A percentile compares a stretch with the other conserved stretches of the same genome.
These are phyloP conservation scores for Epinephelus awoara DNA, from an alignment of 2,797 vertebrate species.

Conservation along the genomic window DNA sequence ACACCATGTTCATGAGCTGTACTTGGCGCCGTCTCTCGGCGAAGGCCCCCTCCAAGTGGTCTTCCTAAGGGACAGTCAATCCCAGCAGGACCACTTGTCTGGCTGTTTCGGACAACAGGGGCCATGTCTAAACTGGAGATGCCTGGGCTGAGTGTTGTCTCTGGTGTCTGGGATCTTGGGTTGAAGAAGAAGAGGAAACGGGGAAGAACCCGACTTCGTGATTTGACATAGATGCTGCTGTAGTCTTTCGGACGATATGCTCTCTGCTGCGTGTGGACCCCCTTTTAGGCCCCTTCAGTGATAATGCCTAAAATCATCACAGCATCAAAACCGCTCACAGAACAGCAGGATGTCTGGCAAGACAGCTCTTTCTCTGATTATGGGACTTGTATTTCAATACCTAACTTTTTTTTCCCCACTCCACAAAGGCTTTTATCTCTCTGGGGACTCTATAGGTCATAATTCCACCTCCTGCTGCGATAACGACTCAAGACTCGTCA, in stretches of 20 bases:
- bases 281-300: not conserved
- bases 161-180: not conserved
- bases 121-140: slow-evolving; percentile 5
- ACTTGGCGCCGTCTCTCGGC: slow-evolving; percentile 10
- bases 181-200: too few relatives aligned
- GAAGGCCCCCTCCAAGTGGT: slow-evolving; percentile 6
- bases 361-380: not conserved
- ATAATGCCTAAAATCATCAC: not conserved
- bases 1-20: not conserved
- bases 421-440: not conserved
- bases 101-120: not conserved
- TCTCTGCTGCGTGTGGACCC: not conserved
- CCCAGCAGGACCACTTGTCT: slow-evolving; percentile 16
- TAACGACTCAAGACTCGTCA: too few relatives aligned
- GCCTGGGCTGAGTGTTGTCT: slow-evolving; percentile 1
- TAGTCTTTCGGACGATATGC: not conserved
- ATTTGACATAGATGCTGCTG: not conserved
- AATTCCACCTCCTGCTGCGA: too few relatives aligned
- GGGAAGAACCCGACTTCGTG: not conserved
- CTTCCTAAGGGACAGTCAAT: not conserved
- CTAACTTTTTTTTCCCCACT: not conserved
- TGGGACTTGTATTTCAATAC: not conserved
- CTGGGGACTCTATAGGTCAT: too few relatives aligned
- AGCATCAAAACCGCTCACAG: not conserved
- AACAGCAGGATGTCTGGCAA: not conserved